phyloP scores from a whole-genome alignment of 2,797 vertebrate species.

The Neomorphus geoffroyi region DNA sequence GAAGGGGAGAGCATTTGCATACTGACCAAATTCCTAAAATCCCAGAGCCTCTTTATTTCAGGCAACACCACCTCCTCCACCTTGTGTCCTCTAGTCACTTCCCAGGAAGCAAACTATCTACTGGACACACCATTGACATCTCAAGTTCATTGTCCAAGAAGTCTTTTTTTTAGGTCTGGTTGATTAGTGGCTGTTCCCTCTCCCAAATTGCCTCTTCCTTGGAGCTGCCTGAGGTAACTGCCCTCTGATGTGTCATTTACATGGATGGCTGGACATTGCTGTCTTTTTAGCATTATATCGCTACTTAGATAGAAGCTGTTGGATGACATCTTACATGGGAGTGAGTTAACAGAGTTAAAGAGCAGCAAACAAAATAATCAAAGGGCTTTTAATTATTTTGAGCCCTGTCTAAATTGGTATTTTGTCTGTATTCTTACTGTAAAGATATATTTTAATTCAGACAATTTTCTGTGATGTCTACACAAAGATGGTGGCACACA shows the following conservation, averaged over 20 bases:
- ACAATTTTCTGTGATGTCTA: neutral
- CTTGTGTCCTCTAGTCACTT: neutral
- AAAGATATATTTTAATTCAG: neutral
- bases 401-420: neutral
- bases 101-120: neutral
- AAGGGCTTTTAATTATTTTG: neutral
- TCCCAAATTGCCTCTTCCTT: neutral
- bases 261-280: neutral
- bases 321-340: neutral
- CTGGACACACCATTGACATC: neutral
- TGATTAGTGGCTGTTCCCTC: neutral
- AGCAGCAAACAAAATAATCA: neutral
- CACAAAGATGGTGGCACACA: neutral
- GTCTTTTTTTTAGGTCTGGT: neutral
- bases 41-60: neutral
- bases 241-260: neutral
- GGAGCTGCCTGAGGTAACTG: neutral
- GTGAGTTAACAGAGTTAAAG: neutral
- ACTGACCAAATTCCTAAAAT: neutral
- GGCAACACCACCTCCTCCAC: neutral
- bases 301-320: neutral
- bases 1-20: neutral
- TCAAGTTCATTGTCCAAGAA: neutral
- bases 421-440: neutral
- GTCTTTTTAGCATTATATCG: neutral